Evolutionary conservation across 2,888 invertebrate species (phyloP).

Genomic region (Dusona sp.): DNA sequence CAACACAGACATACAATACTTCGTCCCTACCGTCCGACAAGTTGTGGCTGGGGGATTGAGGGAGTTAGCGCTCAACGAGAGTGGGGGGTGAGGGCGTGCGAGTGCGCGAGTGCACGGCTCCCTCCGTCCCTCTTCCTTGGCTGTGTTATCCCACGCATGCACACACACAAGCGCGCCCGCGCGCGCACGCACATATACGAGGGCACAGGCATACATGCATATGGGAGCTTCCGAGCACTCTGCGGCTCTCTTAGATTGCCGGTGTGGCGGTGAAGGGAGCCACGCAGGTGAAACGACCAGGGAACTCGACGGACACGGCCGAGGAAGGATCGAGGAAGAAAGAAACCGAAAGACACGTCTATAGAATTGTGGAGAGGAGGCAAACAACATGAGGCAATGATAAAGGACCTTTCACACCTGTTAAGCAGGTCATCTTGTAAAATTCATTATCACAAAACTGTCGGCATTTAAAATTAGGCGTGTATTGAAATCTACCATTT

Average conservation of each 20-base stretch:
- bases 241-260: slow-evolving; percentile 14
- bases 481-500: background rate
- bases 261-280: slow-evolving; percentile 25
- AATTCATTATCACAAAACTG: background rate
- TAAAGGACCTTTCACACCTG: slow-evolving; percentile 52
- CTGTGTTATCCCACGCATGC: background rate
- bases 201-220: background rate
- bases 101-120: slow-evolving; percentile 31
- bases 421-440: background rate
- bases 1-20: slow-evolving; percentile 62
- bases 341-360: slow-evolving; percentile 28
- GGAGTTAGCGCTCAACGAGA: slow-evolving; percentile 26
- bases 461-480: background rate
- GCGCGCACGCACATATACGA: background rate
- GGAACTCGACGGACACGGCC: slow-evolving; percentile 28
- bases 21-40: slow-evolving; percentile 15
- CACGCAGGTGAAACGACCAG: slow-evolving; percentile 52
- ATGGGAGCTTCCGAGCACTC: slow-evolving; percentile 7
- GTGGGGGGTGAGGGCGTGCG: slow-evolving; percentile 69
- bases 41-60: slow-evolving; percentile 72
- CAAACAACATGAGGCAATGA: slow-evolving; percentile 52
- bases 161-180: background rate
- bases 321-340: slow-evolving; percentile 34
- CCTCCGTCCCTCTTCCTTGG: background rate
- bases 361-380: slow-evolving; percentile 41